These are phyloP conservation scores for Clupea harengus DNA, from an alignment of 2,113 vertebrate species.

Conservation along the genomic window DNA sequence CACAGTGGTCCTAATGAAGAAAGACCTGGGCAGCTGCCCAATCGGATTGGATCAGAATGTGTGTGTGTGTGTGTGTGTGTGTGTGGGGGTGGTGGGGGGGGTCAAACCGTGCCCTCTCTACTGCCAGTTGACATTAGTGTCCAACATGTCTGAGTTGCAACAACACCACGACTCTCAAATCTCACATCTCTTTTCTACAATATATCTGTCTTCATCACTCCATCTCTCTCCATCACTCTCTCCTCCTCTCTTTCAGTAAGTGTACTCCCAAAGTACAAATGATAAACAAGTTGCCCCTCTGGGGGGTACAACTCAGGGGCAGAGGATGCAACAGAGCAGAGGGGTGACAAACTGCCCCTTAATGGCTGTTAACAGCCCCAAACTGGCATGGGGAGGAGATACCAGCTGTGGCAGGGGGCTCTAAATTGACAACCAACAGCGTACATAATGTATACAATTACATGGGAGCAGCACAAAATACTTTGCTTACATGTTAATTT, in stretches of 20 bases:
- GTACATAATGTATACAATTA: not conserved
- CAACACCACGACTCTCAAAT: no score
- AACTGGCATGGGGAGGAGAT: not conserved
- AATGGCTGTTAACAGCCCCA: not conserved
- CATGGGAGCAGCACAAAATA: not conserved
- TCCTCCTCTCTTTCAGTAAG: not conserved
- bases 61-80: no score
- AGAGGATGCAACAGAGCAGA: no score
- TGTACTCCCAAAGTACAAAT: constrained; percentile 17
- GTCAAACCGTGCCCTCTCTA: not conserved
- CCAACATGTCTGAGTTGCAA: not conserved
- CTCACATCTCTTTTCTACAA: no score
- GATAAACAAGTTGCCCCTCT: constrained; percentile 17
- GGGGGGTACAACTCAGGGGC: not conserved
- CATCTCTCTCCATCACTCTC: not conserved
- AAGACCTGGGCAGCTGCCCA: no score
- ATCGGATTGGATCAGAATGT: no score
- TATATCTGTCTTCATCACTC: not conserved
- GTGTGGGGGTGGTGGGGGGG: not conserved
- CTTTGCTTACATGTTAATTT: no score
- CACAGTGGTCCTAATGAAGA: no score
- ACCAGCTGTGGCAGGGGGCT: not conserved
- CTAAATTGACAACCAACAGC: not conserved
- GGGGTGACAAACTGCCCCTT: constrained; percentile 22
- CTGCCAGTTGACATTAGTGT: not conserved